Evolutionary conservation across 2,113 vertebrate genomes (phyloP), one percentile per base, ranked within the genome.

Genomic region (Osmerus mordax): DNA sequence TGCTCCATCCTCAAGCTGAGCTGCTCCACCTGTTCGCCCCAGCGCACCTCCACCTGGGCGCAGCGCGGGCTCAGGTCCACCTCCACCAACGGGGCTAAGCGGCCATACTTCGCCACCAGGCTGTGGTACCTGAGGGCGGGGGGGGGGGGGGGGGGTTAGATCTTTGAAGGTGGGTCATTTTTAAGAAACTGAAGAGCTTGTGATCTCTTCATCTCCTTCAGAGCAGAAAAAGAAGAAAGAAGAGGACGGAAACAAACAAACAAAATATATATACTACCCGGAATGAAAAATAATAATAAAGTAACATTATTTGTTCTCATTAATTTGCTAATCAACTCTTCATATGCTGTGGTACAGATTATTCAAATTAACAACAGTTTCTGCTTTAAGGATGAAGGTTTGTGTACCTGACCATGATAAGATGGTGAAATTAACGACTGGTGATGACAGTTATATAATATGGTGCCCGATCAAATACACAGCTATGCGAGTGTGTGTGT

Each of bases 81-180:
- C 12, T 97, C 96, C 0, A 95, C 97, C 89, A 99, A 83, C 2
- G 96, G 97, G 23, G 94, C 96, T 88, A 99, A 80, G 47, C 93
- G 93, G n/a, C 97, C 97, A 0, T 99, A 99, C 77, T 96, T 96
- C 0, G 94, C 94, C 32, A 99, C 93, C 32, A 99, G 92, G 78
- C 90, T 83, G 7, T 95, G 94, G 82, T 98, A 99, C 91, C 97
- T 99, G 85, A 29, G 63, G 69, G 73, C 2, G 51, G 55, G 32
- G 32, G 0, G 62, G 18, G 32, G 1, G 61, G 18, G 0, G 14
- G 3, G 21, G 51, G 36, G 25, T 72, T 21, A 62, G 4, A 9
- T 41, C 28, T 21, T 28, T 29, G 12, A 3, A 12, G n/a, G 9
- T 66, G 11, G 25, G 21, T 75, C 52, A 52, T 69, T 59, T 25